These are phyloP conservation scores for Parauchenoglanis punctatus DNA, from an alignment of 2,797 vertebrate genomes.

Conservation along the genomic window DNA sequence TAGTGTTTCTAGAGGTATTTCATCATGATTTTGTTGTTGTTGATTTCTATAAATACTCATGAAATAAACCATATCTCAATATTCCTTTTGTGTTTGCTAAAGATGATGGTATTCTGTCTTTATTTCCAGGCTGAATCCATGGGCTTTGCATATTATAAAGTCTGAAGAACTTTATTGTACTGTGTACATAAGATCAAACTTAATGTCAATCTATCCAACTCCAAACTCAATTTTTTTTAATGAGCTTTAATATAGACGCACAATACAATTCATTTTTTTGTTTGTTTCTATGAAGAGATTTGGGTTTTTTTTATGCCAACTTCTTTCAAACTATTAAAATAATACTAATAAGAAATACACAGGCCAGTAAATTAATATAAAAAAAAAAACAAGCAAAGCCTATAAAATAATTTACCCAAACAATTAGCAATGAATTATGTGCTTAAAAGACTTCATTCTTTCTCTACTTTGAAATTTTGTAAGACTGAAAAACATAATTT, in stretches of 20 bases:
- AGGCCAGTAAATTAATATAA: not conserved
- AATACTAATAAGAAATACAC: not conserved
- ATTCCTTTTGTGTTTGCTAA: constrained; percentile 42
- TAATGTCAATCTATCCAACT: not conserved
- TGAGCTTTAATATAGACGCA: too few relatives aligned
- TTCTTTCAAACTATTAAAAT: not conserved
- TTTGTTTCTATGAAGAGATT: not conserved
- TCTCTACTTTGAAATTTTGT: not conserved
- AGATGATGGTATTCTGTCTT: constrained; percentile 25
- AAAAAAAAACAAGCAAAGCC: not conserved
- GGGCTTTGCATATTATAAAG: not conserved
- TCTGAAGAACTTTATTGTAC: not conserved
- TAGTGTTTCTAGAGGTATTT: constrained; percentile 49
- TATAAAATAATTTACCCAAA: too few relatives aligned
- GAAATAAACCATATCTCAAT: constrained; percentile 53
- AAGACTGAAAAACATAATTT: not conserved
- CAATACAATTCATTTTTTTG: not conserved
- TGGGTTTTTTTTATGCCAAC: not conserved
- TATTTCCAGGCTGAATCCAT: not conserved
- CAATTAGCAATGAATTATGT: too few relatives aligned
- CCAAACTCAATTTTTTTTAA: not conserved
- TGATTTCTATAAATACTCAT: constrained; percentile 53
- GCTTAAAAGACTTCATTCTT: not conserved
- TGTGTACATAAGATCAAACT: not conserved
- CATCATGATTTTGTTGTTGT: constrained; percentile 47